Percentiles rank a stretch among this genome's conserved stretches.
phyloP scores from a whole-genome alignment of 2,113 vertebrate genomes.

The Pedionomus torquatus region DNA sequence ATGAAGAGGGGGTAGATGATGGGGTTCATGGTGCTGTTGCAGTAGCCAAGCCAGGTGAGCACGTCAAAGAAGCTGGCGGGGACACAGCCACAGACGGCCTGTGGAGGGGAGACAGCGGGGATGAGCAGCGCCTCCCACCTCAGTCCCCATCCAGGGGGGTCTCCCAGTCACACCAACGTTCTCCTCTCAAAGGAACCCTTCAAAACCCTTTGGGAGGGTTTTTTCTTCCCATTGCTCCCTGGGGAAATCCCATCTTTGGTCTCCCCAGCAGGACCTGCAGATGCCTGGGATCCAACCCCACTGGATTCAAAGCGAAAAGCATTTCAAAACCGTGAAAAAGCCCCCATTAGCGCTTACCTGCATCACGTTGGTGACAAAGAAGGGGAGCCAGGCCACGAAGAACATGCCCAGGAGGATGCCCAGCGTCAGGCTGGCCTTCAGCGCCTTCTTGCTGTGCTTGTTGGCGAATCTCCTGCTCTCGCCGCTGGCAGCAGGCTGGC shows the following conservation, averaged over 20 bases:
- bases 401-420: conserved; percentile 94
- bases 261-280: neutral
- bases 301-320: neutral
- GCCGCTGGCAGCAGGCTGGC: conserved; percentile 48
- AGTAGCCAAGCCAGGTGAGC: conserved; percentile 97
- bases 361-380: conserved; percentile 91
- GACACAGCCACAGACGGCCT: conserved; percentile 90
- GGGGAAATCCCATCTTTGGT: neutral
- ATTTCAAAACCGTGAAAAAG: neutral
- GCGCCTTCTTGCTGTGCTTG: conserved; percentile 89
- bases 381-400: conserved; percentile 94
- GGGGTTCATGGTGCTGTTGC: conserved; percentile 98
- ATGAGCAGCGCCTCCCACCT: neutral
- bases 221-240: neutral
- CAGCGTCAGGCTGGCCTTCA: conserved; percentile 95
- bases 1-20: conserved; percentile 98
- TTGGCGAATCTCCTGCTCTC: conserved; percentile 84
- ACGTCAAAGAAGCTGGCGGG: conserved; percentile 85
- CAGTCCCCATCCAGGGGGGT: fast-evolving
- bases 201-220: neutral
- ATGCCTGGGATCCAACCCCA: neutral
- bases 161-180: neutral
- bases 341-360: conserved; percentile 79
- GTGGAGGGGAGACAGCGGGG: neutral
- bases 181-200: neutral